Conservation (phyloP, 2,888 invertebrate species). For the Drosophila prostipennis region DNA sequence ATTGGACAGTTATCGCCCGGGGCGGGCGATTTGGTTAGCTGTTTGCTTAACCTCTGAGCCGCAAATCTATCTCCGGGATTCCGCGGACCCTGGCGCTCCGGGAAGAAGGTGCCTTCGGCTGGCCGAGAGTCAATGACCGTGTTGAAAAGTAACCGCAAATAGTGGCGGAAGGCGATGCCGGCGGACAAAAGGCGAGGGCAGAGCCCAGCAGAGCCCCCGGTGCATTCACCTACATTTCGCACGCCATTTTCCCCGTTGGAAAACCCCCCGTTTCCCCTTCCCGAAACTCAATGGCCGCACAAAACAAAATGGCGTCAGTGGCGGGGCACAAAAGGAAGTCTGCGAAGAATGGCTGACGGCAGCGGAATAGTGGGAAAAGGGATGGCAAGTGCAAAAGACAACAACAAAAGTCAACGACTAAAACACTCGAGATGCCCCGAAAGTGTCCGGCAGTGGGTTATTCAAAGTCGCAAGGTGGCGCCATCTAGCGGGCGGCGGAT, state of each 20-base stretch:
- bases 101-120: conserved; percentile 27
- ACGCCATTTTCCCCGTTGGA: conserved; percentile 36
- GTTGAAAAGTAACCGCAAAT: conserved; percentile 62
- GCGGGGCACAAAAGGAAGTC: conserved; percentile 43
- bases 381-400: conserved; percentile 42
- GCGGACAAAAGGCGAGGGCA: conserved; percentile 30
- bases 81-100: neutral
- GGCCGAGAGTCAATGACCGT: conserved; percentile 68
- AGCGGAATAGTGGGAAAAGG: neutral
- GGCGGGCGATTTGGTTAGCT: conserved; percentile 28
- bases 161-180: conserved; percentile 57
- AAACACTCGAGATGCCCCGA: conserved; percentile 67
- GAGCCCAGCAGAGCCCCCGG: conserved; percentile 33
- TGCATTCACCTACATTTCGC: conserved; percentile 76
- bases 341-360: conserved; percentile 18
- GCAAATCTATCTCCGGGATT: conserved; percentile 10
- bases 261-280: too few relatives aligned
- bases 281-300: conserved; percentile 16
- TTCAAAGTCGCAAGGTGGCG: conserved; percentile 45
- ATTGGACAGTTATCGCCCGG: conserved; percentile 52
- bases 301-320: conserved; percentile 67
- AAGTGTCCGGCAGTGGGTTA: conserved; percentile 56
- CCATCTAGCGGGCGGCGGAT: conserved; percentile 33
- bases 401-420: conserved; percentile 53
- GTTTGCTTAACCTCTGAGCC: conserved; percentile 30